These are phyloP conservation scores for Berghia stephanieae DNA, from an alignment of 1,140 invertebrate species.

Conservation along the genomic window DNA sequence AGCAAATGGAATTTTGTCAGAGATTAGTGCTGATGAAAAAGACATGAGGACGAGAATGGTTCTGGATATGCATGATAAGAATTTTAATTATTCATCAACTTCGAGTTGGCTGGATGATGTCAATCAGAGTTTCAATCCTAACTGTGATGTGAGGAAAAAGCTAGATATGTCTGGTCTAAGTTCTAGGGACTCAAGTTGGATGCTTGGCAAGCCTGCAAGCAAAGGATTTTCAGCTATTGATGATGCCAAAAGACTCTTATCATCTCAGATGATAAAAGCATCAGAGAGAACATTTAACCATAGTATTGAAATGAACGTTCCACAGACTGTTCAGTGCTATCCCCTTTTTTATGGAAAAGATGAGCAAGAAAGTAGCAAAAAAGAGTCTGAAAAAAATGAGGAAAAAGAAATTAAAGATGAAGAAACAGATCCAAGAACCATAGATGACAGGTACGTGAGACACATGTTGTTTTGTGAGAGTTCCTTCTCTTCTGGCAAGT, in stretches of 20 bases:
- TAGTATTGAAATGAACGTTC: constrained; percentile 50
- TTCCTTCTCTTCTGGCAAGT: no score
- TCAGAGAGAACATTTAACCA: constrained; percentile 54
- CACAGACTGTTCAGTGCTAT: constrained; percentile 51
- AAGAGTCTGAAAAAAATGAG: background rate
- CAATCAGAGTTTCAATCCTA: constrained; percentile 14
- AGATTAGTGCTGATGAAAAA: constrained; percentile 47
- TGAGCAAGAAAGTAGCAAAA: no score
- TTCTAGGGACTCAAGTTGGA: constrained; percentile 36
- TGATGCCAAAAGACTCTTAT: constrained; percentile 51
- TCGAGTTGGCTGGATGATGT: constrained; percentile 16
- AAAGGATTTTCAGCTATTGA: constrained; percentile 46
- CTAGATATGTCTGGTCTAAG: constrained; percentile 53
- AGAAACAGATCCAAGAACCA: no score
- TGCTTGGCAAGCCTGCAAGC: background rate
- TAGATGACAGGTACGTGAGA: no score
- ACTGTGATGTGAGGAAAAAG: constrained; percentile 48
- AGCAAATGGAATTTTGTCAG: constrained; percentile 49
- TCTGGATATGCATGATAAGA: constrained; percentile 33
- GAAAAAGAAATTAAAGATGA: background rate
- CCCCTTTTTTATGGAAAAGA: no score
- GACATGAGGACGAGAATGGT: constrained; percentile 42
- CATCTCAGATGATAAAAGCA: constrained; percentile 53
- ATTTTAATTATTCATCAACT: constrained; percentile 44
- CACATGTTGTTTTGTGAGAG: no score